Evolutionary conservation across 2,888 invertebrate species (phyloP).

Genomic region (Mesochorus sp.): DNA sequence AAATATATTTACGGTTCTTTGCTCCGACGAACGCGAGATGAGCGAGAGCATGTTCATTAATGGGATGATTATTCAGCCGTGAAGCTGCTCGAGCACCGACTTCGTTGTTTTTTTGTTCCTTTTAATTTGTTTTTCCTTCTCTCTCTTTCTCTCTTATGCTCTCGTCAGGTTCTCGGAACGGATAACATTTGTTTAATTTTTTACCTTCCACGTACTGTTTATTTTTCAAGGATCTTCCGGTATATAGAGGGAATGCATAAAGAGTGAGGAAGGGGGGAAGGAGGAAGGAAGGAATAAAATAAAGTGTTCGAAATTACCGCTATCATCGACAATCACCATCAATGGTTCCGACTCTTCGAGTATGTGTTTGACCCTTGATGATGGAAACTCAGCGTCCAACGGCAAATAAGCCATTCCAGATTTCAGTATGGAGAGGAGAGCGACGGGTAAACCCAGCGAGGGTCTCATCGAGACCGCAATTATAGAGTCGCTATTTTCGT

Average conservation of each 20-base stretch:
- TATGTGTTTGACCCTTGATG: conserved; percentile 89
- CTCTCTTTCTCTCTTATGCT: too few relatives aligned
- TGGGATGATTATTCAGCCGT: conserved; percentile 17
- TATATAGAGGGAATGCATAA: neutral
- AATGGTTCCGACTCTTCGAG: conserved; percentile 89
- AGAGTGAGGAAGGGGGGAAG: too few relatives aligned
- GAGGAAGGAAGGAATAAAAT: neutral
- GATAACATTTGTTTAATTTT: neutral
- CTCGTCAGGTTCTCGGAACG: too few relatives aligned
- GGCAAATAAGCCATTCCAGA: conserved; percentile 93
- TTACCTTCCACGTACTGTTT: neutral
- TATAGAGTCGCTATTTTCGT: conserved; percentile 88
- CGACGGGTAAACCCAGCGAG: conserved; percentile 86
- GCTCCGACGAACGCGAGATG: neutral
- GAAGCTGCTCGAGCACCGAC: neutral
- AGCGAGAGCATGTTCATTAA: too few relatives aligned
- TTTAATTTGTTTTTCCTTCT: neutral
- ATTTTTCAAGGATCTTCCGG: conserved; percentile 28
- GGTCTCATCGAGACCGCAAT: conserved; percentile 92
- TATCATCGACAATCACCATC: conserved; percentile 87
- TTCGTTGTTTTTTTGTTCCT: neutral
- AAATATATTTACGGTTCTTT: neutral
- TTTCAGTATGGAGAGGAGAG: conserved; percentile 90
- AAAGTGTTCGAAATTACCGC: conserved; percentile 80
- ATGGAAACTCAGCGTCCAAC: conserved; percentile 89